Conservation (phyloP, 2,797 vertebrate genomes). For the Limnodromus scolopaceus region DNA sequence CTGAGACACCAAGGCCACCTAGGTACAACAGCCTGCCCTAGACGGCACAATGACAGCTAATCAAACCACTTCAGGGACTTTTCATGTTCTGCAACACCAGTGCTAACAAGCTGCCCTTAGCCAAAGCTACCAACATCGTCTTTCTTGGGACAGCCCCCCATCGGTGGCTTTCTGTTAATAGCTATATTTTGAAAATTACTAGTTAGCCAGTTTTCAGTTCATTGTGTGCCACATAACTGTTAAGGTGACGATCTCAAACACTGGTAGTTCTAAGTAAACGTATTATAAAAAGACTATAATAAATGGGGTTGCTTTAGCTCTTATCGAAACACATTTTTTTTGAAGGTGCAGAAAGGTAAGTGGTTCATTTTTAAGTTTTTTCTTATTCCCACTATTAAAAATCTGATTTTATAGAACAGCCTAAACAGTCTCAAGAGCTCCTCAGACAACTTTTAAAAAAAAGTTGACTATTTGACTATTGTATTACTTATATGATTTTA, state of each 20-base stretch:
- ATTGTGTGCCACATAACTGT: not conserved
- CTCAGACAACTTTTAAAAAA: not conserved
- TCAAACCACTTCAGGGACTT: rapidly evolving
- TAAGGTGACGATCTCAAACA: not conserved
- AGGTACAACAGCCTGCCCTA: not conserved
- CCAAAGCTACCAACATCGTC: not conserved
- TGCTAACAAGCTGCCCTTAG: not conserved
- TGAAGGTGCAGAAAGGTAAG: not conserved
- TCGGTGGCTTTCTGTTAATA: not conserved
- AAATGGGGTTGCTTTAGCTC: not conserved
- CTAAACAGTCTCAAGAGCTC: not conserved
- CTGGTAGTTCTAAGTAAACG: not conserved
- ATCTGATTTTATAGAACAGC: not conserved
- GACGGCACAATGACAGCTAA: rapidly evolving
- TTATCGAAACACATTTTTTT: not conserved
- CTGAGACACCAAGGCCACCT: not conserved
- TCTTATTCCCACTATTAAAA: not conserved
- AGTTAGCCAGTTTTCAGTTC: not conserved
- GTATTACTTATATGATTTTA: not conserved
- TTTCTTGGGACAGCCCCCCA: not conserved
- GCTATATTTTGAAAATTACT: not conserved
- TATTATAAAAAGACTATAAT: not conserved
- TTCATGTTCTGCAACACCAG: not conserved
- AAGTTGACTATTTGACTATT: not conserved
- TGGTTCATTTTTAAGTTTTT: not conserved